Base-by-base conservation (phyloP, 1,140 invertebrate species). In the Trichoplusia ni region DNA sequence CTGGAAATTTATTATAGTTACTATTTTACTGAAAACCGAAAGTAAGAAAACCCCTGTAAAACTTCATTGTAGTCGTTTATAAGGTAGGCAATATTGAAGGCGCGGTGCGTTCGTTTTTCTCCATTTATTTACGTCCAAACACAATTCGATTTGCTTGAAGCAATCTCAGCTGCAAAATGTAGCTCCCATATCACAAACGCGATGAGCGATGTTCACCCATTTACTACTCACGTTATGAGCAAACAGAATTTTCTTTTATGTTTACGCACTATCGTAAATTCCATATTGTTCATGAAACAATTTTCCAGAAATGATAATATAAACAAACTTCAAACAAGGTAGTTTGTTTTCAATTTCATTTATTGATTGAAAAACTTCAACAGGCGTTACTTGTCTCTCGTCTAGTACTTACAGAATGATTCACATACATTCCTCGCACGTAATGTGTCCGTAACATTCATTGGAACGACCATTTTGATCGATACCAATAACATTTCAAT, bases 401-500 rank as follows among this genome's bases (percentile, higher is more conserved):
- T 18, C n/a, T n/a, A n/a, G 13, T 9, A 14, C 31, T 27, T 9
- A 27, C 25, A 47, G 27, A 29, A 29, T 31, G 27, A 51, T 51
- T 33, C 29, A 14, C 16, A 7, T 51, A 25, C 51, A 37, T 40
- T 14, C 33, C 11, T 4, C 11, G 25, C 51, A 14, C 19, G 35
- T 56, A 56, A 56, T 38, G 21, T 23, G 19, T 40, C 23, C 35
- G 21, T 25, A 7, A 38, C 27, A 38, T 56, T 38, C 51, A 56
- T 18, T 35, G 11, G n/a, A 56, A 56, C 54, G 21, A 16, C 54
- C 14, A 58, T 27, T 58, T 31, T 42, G 11, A 11, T 58, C 37
- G 25, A 58, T 58, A 31, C 54, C 29, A 47, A 60, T 47, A 60
- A 60, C 56, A 60, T 60, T 60, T 62, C 59, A 62, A 62, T 49